A percentile compares a stretch with the other conserved stretches of the same genome.
Conservation (phyloP, 2,797 vertebrate species). For the Trichosurus vulpecula region DNA sequence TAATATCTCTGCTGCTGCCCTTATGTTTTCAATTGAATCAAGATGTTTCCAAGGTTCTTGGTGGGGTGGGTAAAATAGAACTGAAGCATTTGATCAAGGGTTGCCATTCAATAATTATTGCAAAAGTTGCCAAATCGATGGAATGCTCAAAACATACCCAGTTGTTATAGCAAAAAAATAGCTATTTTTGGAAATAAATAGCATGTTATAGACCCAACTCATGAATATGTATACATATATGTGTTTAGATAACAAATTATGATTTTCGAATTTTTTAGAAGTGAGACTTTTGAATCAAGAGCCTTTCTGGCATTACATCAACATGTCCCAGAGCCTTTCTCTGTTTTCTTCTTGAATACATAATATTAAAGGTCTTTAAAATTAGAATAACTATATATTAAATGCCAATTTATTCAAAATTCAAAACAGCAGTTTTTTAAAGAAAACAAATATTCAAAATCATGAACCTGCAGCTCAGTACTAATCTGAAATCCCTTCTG, state of each 20-base stretch:
- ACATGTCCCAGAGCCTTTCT: not conserved
- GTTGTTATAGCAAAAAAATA: not conserved
- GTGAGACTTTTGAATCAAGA: not conserved
- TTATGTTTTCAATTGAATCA: not conserved
- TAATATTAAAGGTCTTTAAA: not conserved
- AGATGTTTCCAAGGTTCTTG: not conserved
- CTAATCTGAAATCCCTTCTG: not conserved
- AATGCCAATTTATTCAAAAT: not conserved
- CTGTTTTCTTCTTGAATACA: not conserved
- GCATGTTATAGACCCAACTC: not conserved
- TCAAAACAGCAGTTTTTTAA: not conserved
- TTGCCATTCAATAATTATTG: not conserved
- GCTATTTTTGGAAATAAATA: not conserved
- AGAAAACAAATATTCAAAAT: not conserved
- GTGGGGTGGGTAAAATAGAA: not conserved
- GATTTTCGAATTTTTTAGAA: not conserved
- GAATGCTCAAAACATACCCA: not conserved
- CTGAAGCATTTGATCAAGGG: conserved; percentile 46
- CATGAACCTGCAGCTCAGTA: not conserved
- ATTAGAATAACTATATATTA: not conserved
- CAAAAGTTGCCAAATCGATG: not conserved
- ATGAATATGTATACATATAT: not conserved
- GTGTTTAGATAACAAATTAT: not conserved
- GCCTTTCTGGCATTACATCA: not conserved
- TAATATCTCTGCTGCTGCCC: too few relatives aligned